Conservation (phyloP, 2,113 vertebrate species). For the Polyodon spathula region DNA sequence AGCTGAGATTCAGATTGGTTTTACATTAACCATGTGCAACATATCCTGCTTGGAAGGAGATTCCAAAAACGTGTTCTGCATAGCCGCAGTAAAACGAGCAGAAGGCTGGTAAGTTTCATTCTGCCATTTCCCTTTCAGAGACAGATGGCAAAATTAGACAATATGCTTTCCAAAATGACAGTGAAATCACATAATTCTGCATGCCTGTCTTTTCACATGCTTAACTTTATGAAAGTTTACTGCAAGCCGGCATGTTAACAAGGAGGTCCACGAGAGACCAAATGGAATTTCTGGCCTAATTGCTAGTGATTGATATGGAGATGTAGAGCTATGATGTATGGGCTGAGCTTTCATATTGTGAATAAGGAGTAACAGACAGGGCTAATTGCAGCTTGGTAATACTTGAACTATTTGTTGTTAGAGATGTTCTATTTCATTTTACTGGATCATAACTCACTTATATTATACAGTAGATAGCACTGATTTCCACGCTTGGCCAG, state of each 20-base stretch:
- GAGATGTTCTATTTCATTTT: too few species aligned
- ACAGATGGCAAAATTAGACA: constrained; percentile 80
- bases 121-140: constrained; percentile 60
- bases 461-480: too few species aligned
- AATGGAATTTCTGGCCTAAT: constrained; percentile 41
- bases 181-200: constrained; percentile 49
- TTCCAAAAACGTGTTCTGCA: constrained; percentile 56
- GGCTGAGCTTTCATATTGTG: constrained; percentile 19
- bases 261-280: constrained; percentile 23
- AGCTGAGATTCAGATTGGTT: constrained; percentile 40
- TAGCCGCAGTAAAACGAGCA: constrained; percentile 58
- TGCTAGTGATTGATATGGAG: constrained; percentile 56
- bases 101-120: constrained; percentile 64
- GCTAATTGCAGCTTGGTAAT: too few species aligned
- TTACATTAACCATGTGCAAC: constrained; percentile 43
- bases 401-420: too few species aligned
- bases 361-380: too few species aligned
- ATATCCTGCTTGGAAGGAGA: constrained; percentile 36
- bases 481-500: too few species aligned
- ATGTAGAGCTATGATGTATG: constrained; percentile 32
- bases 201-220: constrained; percentile 23
- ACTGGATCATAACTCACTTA: too few species aligned
- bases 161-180: constrained; percentile 69
- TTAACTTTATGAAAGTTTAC: constrained; percentile 21
- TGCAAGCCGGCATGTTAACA: constrained; percentile 17